A percentile compares a stretch with the other conserved stretches of the same genome.
Evolutionary conservation across 1,140 invertebrate species (phyloP).

Genomic region (Dermatophagoides farinae): DNA sequence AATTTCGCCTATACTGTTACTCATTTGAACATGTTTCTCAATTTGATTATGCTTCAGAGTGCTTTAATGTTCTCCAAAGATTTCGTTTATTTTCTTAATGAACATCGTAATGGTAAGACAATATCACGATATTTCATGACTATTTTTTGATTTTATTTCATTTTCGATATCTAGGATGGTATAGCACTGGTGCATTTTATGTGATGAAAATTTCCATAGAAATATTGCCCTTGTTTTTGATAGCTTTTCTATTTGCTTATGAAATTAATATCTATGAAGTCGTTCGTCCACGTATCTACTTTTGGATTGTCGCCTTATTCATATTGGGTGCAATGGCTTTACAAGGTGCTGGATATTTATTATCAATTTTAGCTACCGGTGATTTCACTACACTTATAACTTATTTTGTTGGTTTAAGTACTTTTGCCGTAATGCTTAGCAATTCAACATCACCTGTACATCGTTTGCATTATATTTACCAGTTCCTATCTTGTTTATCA

Average conservation of each 20-base stretch:
- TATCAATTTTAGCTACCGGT: neutral
- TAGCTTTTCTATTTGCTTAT: neutral
- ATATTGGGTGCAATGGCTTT: neutral
- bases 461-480: neutral
- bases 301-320: neutral
- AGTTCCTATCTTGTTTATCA: neutral
- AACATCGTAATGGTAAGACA: slow-evolving; percentile 7
- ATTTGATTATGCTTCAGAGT: neutral
- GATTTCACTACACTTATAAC: neutral
- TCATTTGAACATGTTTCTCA: neutral
- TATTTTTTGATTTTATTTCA: neutral
- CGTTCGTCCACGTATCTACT: neutral
- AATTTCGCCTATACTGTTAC: neutral
- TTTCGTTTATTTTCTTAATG: neutral
- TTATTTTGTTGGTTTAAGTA: neutral
- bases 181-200: neutral
- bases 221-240: neutral
- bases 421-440: neutral
- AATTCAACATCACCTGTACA: neutral
- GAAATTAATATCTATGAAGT: neutral
- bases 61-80: neutral
- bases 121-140: neutral
- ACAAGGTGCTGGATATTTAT: neutral
- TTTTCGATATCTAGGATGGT: neutral
- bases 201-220: neutral